These are phyloP conservation scores for Busseola fusca DNA, from an alignment of 2,888 invertebrate genomes.

Conservation along the genomic window DNA sequence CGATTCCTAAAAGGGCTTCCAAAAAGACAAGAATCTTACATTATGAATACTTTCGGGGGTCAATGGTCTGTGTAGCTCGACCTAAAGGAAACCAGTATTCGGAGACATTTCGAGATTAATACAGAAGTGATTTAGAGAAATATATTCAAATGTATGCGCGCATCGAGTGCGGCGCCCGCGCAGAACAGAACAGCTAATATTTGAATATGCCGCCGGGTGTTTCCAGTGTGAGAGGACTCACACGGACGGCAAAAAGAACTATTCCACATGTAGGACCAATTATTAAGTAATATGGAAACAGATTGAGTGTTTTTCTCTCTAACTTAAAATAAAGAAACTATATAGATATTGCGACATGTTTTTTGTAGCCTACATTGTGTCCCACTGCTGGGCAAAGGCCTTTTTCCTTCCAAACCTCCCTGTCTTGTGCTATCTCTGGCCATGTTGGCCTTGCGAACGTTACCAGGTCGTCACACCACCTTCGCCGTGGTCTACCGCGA, in stretches of 20 bases:
- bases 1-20: conserved; percentile 25
- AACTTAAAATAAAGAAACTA: not conserved
- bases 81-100: conserved; percentile 49
- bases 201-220: conserved; percentile 39
- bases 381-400: too few relatives aligned
- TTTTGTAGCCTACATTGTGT: too few relatives aligned
- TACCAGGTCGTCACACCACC: too few relatives aligned
- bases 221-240: conserved; percentile 44
- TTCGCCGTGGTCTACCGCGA: too few relatives aligned
- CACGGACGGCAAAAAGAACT: conserved; percentile 2
- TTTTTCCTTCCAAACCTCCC: too few relatives aligned
- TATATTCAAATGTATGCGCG: conserved; percentile 68
- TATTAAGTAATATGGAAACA: not conserved
- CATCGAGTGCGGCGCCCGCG: conserved; percentile 31
- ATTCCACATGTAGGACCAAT: not conserved
- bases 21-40: conserved; percentile 37
- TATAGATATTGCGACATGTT: too few relatives aligned
- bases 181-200: conserved; percentile 49
- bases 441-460: too few relatives aligned
- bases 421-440: too few relatives aligned
- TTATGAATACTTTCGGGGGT: conserved; percentile 42
- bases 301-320: not conserved
- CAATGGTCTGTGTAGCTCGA: conserved; percentile 46
- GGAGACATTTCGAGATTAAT: conserved; percentile 61
- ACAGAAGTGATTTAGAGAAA: conserved; percentile 59